These are phyloP conservation scores for Anarrhichthys ocellatus DNA, from an alignment of 2,113 vertebrate species.

Conservation along the genomic window DNA sequence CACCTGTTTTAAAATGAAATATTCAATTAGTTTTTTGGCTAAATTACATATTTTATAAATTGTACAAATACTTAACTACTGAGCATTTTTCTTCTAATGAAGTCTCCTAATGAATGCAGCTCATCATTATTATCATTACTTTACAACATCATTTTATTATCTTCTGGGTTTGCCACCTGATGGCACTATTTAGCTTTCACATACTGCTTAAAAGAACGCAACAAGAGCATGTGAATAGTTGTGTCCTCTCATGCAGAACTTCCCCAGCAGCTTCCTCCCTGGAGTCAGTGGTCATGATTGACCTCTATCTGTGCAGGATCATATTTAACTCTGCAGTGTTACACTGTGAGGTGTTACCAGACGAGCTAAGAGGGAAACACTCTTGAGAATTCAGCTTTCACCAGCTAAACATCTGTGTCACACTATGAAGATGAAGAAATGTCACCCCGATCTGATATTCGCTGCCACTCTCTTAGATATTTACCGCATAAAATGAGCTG, in stretches of 20 bases:
- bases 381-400: conserved; percentile 50
- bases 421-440: conserved; percentile 52
- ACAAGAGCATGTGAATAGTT: conserved; percentile 43
- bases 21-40: conserved; percentile 4
- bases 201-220: conserved; percentile 42
- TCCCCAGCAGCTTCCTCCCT: conserved; percentile 46
- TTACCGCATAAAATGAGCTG: conserved; percentile 71
- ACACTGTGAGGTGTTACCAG: conserved; percentile 22
- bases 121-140: conserved; percentile 26
- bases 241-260: conserved; percentile 46
- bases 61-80: background rate
- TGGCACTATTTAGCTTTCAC: conserved; percentile 82
- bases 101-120: conserved; percentile 10
- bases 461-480: conserved; percentile 71
- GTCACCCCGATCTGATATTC: conserved; percentile 71
- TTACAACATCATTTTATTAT: conserved; percentile 55
- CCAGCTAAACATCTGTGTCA: conserved; percentile 60
- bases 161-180: conserved; percentile 38
- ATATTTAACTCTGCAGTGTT: conserved; percentile 14
- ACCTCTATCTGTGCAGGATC: conserved; percentile 53
- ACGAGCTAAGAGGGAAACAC: conserved; percentile 34
- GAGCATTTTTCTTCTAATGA: background rate
- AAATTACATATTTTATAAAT: conserved; percentile 32
- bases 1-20: conserved; percentile 34
- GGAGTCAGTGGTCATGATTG: conserved; percentile 60